Conservation (phyloP, 2,113 vertebrate genomes). For the Alethe diademata region DNA sequence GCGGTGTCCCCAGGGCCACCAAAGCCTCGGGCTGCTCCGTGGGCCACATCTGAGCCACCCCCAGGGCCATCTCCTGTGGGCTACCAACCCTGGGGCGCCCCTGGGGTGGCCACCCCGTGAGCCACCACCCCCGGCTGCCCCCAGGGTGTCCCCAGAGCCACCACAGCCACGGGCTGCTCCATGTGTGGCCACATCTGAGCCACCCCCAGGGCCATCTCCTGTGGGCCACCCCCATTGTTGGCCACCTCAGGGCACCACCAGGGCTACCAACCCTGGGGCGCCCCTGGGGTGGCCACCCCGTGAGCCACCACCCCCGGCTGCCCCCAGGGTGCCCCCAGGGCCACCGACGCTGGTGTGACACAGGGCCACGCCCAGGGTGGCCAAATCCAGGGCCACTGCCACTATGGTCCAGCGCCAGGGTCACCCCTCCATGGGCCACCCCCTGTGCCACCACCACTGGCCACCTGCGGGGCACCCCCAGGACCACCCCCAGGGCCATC, state of each 20-base stretch:
- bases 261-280: neutral
- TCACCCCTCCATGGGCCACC: neutral
- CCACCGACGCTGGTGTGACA: neutral
- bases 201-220: neutral
- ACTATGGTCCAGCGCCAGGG: neutral
- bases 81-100: neutral
- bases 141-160: neutral
- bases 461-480: neutral
- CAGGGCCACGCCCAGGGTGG: neutral
- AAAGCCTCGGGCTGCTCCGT: rapidly evolving
- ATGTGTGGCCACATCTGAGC: neutral
- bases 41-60: neutral
- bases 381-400: neutral
- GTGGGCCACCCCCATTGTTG: neutral
- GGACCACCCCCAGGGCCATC: neutral
- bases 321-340: neutral
- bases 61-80: neutral
- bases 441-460: neutral
- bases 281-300: neutral
- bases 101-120: neutral
- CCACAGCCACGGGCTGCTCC: neutral
- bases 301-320: neutral
- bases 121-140: neutral
- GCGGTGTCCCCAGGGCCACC: neutral
- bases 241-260: neutral